These are phyloP conservation scores for Pogonophryne albipinna DNA, from an alignment of 2,797 vertebrate species.

Conservation along the genomic window DNA sequence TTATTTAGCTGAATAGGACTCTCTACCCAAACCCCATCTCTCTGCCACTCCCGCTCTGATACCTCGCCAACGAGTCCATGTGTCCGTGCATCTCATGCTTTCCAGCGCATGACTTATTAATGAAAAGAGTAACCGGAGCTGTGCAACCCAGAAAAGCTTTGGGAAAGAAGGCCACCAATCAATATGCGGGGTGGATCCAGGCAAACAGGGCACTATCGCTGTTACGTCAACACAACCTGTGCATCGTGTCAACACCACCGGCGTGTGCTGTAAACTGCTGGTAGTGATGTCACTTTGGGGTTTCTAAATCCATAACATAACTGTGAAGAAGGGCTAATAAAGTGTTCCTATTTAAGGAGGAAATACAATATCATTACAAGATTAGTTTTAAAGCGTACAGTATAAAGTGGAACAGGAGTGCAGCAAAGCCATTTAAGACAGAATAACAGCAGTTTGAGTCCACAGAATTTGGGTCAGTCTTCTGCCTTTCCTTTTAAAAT, in stretches of 20 bases:
- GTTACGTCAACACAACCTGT: constrained; percentile 35
- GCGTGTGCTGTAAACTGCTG: not conserved
- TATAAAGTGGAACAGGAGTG: constrained; percentile 17
- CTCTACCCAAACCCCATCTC: constrained; percentile 56
- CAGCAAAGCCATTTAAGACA: constrained; percentile 26
- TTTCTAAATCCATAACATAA: constrained; percentile 10
- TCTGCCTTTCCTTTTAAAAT: constrained; percentile 24
- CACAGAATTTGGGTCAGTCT: constrained; percentile 58
- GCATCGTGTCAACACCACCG: constrained; percentile 12
- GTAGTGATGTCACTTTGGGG: constrained; percentile 1
- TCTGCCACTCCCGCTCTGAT: constrained; percentile 58
- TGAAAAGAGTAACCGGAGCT: constrained; percentile 72
- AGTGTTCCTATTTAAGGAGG: constrained; percentile 3
- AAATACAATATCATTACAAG: not conserved
- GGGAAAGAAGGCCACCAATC: constrained; percentile 48
- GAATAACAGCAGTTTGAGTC: constrained; percentile 26
- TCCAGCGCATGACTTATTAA: constrained; percentile 81
- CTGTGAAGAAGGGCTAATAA: not conserved
- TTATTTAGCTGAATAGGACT: constrained; percentile 81
- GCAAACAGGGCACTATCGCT: not conserved
- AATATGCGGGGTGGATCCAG: constrained; percentile 22
- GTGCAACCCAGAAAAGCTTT: constrained; percentile 71
- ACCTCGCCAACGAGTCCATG: constrained; percentile 60
- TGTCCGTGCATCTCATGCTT: constrained; percentile 67
- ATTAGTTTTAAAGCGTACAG: not conserved